phyloP scores from a whole-genome alignment of 2,113 vertebrate species.

The Sylvietta virens region DNA sequence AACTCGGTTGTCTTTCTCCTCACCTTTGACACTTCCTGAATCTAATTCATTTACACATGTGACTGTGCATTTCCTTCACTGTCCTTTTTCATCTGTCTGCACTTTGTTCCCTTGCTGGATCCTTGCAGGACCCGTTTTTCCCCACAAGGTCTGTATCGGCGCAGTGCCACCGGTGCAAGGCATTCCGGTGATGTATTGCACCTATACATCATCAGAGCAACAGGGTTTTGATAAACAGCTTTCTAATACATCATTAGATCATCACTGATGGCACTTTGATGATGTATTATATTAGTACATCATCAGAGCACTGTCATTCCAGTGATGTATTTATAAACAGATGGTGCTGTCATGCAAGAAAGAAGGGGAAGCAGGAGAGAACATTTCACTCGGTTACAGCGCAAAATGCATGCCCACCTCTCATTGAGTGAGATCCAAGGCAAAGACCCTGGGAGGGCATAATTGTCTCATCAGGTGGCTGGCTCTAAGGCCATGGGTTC shows the following conservation, averaged over 20 bases:
- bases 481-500: not conserved
- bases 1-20: not conserved
- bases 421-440: not conserved
- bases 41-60: not conserved
- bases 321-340: constrained; percentile 68
- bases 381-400: not conserved
- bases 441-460: not conserved
- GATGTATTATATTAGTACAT: constrained; percentile 70
- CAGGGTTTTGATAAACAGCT: constrained; percentile 62
- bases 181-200: constrained; percentile 57
- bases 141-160: constrained; percentile 13
- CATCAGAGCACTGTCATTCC: constrained; percentile 66
- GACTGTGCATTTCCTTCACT: not conserved
- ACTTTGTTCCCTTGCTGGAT: not conserved
- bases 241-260: constrained; percentile 70
- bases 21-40: not conserved
- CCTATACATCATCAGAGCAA: constrained; percentile 55
- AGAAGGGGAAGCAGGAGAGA: constrained; percentile 37
- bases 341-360: constrained; percentile 52
- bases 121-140: constrained; percentile 22
- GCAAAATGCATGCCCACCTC: not conserved
- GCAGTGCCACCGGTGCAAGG: not conserved
- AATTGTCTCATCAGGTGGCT: not conserved
- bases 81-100: not conserved
- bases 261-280: constrained; percentile 70